A percentile compares a stretch with the other conserved stretches of the same genome.
Evolutionary conservation across 2,797 vertebrate genomes (phyloP).

Genomic region (Onychomys torridus): DNA sequence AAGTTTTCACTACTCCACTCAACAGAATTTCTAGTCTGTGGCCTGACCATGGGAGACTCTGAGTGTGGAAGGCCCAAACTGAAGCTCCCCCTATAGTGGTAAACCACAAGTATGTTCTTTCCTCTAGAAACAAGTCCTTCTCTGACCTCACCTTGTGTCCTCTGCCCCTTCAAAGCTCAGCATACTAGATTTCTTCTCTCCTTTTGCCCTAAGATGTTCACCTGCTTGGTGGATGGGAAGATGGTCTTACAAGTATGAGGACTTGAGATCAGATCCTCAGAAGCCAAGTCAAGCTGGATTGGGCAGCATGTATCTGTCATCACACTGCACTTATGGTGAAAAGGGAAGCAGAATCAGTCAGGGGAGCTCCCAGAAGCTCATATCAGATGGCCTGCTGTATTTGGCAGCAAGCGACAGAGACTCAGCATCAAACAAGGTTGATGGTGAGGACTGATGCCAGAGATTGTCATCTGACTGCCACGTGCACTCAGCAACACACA

Average conservation of each 20-base stretch:
- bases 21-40: background rate
- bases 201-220: background rate
- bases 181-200: background rate
- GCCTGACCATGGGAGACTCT: background rate
- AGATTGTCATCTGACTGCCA: background rate
- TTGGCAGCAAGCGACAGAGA: background rate
- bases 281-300: background rate
- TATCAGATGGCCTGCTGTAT: background rate
- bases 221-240: background rate
- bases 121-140: background rate
- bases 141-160: background rate
- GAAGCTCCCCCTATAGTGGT: background rate
- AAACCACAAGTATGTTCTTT: conserved; percentile 18
- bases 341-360: background rate
- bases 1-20: background rate
- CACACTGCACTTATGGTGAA: background rate
- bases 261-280: background rate
- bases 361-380: background rate
- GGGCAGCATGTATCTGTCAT: background rate
- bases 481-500: background rate
- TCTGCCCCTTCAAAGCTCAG: background rate
- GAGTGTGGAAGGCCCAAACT: background rate
- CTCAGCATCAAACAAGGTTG: background rate
- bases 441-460: background rate
- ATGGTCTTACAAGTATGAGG: background rate